These are phyloP conservation scores for Agrotis segetum DNA, from an alignment of 2,888 invertebrate species.

Conservation along the genomic window DNA sequence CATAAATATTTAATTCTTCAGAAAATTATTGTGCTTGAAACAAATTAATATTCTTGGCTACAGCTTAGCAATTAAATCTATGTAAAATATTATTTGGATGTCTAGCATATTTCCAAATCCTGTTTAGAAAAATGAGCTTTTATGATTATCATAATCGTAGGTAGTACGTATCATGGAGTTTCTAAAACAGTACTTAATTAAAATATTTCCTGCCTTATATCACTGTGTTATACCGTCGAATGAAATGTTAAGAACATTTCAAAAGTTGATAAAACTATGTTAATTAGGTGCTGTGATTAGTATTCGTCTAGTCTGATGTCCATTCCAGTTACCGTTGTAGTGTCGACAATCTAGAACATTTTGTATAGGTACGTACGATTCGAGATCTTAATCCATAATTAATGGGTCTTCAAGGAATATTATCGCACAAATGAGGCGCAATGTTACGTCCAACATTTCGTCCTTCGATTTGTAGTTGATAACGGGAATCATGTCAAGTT, in stretches of 20 bases:
- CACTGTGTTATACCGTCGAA: slow-evolving; percentile 78
- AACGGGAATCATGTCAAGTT: slow-evolving; percentile 8
- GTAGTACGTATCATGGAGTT: slow-evolving; percentile 65
- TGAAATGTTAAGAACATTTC: slow-evolving; percentile 85
- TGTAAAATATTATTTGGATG: slow-evolving; percentile 54
- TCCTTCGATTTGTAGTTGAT: slow-evolving; percentile 54
- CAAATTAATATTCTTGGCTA: slow-evolving; percentile 38
- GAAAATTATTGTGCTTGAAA: slow-evolving; percentile 47
- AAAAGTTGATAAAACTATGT: slow-evolving; percentile 65
- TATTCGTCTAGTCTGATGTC: slow-evolving; percentile 81
- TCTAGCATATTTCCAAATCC: slow-evolving; percentile 58
- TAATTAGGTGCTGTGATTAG: slow-evolving; percentile 84
- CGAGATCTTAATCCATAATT: slow-evolving; percentile 18
- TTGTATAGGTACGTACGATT: slow-evolving; percentile 22
- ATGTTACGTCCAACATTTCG: slow-evolving; percentile 59
- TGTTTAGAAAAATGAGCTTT: slow-evolving; percentile 68
- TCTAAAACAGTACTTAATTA: slow-evolving; percentile 74
- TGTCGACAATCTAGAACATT: slow-evolving; percentile 37
- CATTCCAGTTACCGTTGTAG: slow-evolving; percentile 75
- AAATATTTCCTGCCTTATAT: slow-evolving; percentile 82
- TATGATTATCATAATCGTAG: slow-evolving; percentile 62
- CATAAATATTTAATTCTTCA: slow-evolving; percentile 41
- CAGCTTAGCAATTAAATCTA: slow-evolving; percentile 43
- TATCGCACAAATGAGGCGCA: slow-evolving; percentile 41
- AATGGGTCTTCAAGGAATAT: slow-evolving; percentile 14